Percentiles rank a stretch among this genome's conserved stretches.
phyloP scores from a whole-genome alignment of 2,797 vertebrate species.

The Myiothlypis coronata region DNA sequence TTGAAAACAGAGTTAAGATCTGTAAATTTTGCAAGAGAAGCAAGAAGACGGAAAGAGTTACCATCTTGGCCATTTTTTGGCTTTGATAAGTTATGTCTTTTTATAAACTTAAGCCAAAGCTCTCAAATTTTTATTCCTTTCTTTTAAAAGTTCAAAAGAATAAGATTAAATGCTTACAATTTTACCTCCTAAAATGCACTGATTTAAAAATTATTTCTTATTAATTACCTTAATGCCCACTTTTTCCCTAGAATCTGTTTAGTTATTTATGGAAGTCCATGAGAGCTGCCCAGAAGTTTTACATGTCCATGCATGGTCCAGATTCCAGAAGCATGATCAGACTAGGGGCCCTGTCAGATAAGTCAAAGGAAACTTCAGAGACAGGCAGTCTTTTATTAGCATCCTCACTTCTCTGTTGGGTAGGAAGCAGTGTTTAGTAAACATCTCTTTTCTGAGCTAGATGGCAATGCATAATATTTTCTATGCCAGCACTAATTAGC shows the following conservation, averaged over 20 bases:
- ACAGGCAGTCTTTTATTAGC: background rate
- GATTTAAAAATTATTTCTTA: background rate
- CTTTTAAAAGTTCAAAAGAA: background rate
- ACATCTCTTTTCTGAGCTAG: background rate
- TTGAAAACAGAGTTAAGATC: background rate
- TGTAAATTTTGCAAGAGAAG: background rate
- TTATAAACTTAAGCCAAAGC: background rate
- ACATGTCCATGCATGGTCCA: accelerated
- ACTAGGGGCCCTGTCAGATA: background rate
- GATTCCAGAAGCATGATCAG: background rate
- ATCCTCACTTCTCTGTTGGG: background rate
- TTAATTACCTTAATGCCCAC: background rate
- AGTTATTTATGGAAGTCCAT: background rate
- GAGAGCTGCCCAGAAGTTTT: background rate
- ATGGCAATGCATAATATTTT: background rate
- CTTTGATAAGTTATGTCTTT: background rate
- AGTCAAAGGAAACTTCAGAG: background rate
- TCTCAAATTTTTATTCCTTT: background rate
- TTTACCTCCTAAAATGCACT: background rate
- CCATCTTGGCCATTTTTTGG: background rate
- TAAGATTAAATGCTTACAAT: background rate
- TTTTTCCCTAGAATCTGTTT: background rate
- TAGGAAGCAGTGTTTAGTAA: background rate
- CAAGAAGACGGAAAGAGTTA: accelerated
- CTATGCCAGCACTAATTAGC: background rate